phyloP scores from a whole-genome alignment of 1,140 invertebrate genomes.

The roundworm (Caenorhabditis elegans) region WBcel235 BX284603.4:9066501-9067000 shows the following conservation, averaged over 20 bases:
- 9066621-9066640: too few species aligned
- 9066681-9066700: not conserved
- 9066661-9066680: too few species aligned
- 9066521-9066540: too few species aligned
- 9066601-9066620: too few species aligned
- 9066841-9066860: not conserved
- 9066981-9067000: not conserved
- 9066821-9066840: not conserved
- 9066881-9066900: not conserved
- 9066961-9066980: too few species aligned
- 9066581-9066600: too few species aligned
- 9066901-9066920: not conserved
- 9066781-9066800: not conserved
- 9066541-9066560: too few species aligned
- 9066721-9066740: not conserved
- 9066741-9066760: not conserved
- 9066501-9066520: too few species aligned
- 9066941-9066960: too few species aligned
- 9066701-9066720: not conserved
- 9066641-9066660: too few species aligned
- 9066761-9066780: not conserved
- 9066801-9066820: not conserved
- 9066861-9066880: constrained; percentile 3
- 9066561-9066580: too few species aligned
- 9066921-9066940: not conserved